Evolutionary conservation across 2,888 invertebrate genomes (phyloP), one percentile per base, ranked within the genome.

Genomic region (Spialia ferax): DNA sequence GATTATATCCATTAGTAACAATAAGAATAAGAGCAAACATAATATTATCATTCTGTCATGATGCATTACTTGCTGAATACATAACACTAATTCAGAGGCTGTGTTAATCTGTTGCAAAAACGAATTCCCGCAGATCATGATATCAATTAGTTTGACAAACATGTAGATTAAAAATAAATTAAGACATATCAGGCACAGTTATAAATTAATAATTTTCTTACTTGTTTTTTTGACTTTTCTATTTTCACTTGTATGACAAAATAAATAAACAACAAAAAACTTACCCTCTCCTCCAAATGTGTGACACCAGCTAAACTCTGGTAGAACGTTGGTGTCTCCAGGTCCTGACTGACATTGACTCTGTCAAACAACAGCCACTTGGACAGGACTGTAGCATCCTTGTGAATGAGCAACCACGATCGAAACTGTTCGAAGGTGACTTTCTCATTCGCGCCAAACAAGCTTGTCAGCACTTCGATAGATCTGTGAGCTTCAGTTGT

Each of bases 291-390:
- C 75, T 96, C 96, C 65, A 96, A 94, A 91, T 99, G 99, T 22
- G 99, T 99, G 35, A 99, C 98, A 35, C 98, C 99, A 48, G 98
- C 98, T 70, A 99, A 93, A 63, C 98, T 98, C 85, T 99, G 98
- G 87, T 98, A 99, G 83, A 99, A 98, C 0, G 98, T 98, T 0
- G 97, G 97, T 0, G 97, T 97, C 85, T 98, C 98, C 80, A 97
- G 89, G 80, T 98, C 97, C 70, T 97, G 97, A 54, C 96, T 96
- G 5, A 97, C 93, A 61, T 96, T 96, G 52, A 97, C 96, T 76
- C 95, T 95, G 77, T 97, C 96, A 1, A 95, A 95, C 20, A 98
- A 87, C 71, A 98, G 88, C 98, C 98, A 98, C 77, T 96, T 95
- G 0, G 97, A 97, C 13, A 97, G 87, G 18, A 97, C 95, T 0